phyloP scores from a whole-genome alignment of 2,797 vertebrate genomes.

The Prionace glauca region DNA sequence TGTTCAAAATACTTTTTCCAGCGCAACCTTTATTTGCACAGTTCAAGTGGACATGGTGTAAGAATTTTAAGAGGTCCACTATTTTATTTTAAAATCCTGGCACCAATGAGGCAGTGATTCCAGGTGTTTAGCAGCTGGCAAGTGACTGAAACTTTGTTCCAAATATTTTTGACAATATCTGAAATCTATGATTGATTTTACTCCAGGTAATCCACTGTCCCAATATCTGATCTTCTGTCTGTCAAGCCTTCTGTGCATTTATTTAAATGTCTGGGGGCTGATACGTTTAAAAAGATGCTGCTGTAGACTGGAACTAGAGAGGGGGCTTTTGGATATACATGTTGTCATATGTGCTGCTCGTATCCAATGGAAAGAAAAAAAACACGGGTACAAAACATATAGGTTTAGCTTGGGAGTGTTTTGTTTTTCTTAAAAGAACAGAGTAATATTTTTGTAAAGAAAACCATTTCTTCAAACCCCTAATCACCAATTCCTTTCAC shows the following conservation, averaged over 20 bases:
- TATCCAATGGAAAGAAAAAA: not conserved
- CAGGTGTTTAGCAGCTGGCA: not conserved
- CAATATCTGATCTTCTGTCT: slow-evolving; percentile 9
- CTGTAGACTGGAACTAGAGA: not conserved
- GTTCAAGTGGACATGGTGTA: not conserved
- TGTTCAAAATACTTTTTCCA: not conserved
- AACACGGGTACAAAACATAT: slow-evolving; percentile 13
- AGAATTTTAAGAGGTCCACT: not conserved
- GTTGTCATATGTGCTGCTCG: not conserved
- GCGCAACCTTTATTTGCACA: not conserved
- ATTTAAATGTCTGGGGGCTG: not conserved
- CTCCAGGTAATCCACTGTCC: not conserved
- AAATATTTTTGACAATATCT: not conserved
- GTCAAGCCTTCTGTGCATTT: not conserved
- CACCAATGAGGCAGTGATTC: not conserved
- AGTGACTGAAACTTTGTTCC: not conserved
- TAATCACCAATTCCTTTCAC: not conserved
- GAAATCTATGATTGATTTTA: not conserved
- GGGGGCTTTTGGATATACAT: not conserved
- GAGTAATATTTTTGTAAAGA: slow-evolving; percentile 23
- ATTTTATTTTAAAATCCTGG: not conserved
- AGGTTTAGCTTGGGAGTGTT: not conserved
- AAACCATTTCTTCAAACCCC: not conserved
- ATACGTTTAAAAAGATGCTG: not conserved
- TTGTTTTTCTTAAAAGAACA: not conserved